These are phyloP conservation scores for Ancistrus triradiatus DNA, from an alignment of 2,113 vertebrate genomes.

Conservation along the genomic window DNA sequence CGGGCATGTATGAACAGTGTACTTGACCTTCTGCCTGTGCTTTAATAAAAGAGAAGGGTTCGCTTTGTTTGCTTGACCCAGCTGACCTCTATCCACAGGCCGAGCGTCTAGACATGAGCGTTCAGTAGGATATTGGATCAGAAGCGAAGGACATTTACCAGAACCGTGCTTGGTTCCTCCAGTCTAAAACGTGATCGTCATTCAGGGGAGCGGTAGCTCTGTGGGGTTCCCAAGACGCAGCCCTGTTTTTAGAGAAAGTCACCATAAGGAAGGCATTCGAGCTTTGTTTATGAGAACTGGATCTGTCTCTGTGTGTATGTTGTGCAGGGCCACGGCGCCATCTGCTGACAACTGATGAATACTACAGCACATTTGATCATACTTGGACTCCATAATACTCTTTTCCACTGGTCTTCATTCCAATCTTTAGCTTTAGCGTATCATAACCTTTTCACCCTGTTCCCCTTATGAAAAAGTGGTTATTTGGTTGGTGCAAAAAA, in stretches of 20 bases:
- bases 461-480: too few species aligned
- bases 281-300: not conserved
- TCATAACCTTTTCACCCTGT: too few species aligned
- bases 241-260: not conserved
- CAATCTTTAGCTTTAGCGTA: too few species aligned
- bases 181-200: not conserved
- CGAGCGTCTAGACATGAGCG: conserved; percentile 25
- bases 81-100: conserved; percentile 9
- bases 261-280: not conserved
- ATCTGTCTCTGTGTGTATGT: not conserved
- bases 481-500: too few species aligned
- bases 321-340: conserved; percentile 34
- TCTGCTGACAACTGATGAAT: conserved; percentile 35
- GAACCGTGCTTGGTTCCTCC: not conserved
- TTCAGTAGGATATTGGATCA: conserved; percentile 30
- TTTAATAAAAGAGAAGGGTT: conserved; percentile 15
- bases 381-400: too few species aligned
- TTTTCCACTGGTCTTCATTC: too few species aligned
- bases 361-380: too few species aligned
- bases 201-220: not conserved
- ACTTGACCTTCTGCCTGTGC: too few species aligned
- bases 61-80: conserved; percentile 19
- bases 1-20: not conserved
- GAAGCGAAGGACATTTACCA: conserved; percentile 2
- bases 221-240: not conserved